Conservation (phyloP, 2,888 invertebrate genomes). For the Tachina grossa region DNA sequence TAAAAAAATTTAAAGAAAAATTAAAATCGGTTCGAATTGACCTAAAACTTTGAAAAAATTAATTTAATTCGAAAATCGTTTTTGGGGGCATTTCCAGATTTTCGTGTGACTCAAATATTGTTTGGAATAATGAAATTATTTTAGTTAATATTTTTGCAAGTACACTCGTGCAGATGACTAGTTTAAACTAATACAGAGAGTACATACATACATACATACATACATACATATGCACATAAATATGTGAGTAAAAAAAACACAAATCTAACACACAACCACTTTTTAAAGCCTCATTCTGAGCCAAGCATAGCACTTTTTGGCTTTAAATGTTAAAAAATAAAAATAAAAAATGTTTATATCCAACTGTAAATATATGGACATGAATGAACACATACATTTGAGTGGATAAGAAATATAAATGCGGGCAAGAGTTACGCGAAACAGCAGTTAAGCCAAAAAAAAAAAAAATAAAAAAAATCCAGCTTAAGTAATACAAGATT, state of each 20-base stretch:
- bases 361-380: conserved; percentile 22
- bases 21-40: too few species aligned
- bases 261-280: conserved; percentile 27
- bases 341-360: conserved; percentile 13
- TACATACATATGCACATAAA: background rate
- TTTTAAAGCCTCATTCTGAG: conserved; percentile 38
- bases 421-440: conserved; percentile 38
- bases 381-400: background rate
- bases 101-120: too few species aligned
- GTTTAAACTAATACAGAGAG: conserved; percentile 26
- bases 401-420: conserved; percentile 22
- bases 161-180: too few species aligned
- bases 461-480: background rate
- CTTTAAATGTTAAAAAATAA: conserved; percentile 17
- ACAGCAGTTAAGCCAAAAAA: background rate
- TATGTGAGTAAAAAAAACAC: background rate
- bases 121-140: too few species aligned
- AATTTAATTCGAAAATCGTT: too few species aligned
- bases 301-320: conserved; percentile 52
- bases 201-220: background rate
- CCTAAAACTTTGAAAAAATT: too few species aligned
- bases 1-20: too few species aligned
- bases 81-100: too few species aligned
- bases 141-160: too few species aligned
- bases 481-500: conserved; percentile 28